Conservation (phyloP, 1,140 invertebrate genomes). For the Papilio xuthus region DNA sequence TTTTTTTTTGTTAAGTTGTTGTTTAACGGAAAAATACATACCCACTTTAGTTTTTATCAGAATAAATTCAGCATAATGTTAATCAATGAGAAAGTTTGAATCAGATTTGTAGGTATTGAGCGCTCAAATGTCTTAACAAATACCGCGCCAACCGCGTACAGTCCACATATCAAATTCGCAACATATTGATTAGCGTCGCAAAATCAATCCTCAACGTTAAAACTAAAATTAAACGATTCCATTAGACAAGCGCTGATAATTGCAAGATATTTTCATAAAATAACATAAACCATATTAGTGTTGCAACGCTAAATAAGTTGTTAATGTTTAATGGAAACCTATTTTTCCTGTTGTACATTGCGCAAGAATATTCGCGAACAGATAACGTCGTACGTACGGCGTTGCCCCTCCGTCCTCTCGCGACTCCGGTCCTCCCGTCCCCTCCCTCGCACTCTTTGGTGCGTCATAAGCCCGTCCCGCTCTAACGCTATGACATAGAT, state of each 20-base stretch:
- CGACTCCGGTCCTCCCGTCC: slow-evolving; percentile 62
- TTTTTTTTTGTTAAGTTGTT: neutral
- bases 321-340: slow-evolving; percentile 61
- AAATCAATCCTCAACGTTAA: neutral
- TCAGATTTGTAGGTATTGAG: slow-evolving; percentile 11
- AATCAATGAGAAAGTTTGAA: slow-evolving; percentile 21
- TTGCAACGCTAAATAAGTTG: slow-evolving; percentile 55
- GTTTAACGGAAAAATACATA: neutral
- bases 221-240: slow-evolving; percentile 9
- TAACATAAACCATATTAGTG: slow-evolving; percentile 44
- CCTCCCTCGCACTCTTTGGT: slow-evolving; percentile 52
- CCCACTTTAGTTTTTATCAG: neutral
- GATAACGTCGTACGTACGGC: slow-evolving; percentile 72
- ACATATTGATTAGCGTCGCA: slow-evolving; percentile 14
- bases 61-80: slow-evolving; percentile 19
- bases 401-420: slow-evolving; percentile 74
- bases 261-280: slow-evolving; percentile 37
- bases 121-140: neutral
- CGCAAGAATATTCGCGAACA: slow-evolving; percentile 80
- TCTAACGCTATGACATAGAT: slow-evolving; percentile 74
- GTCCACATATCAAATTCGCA: slow-evolving; percentile 31
- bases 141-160: slow-evolving; percentile 13
- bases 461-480: slow-evolving; percentile 48
- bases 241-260: slow-evolving; percentile 27
- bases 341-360: slow-evolving; percentile 73